phyloP scores from a whole-genome alignment of 1,140 invertebrate genomes.

The Trichonephila clavipes region DNA sequence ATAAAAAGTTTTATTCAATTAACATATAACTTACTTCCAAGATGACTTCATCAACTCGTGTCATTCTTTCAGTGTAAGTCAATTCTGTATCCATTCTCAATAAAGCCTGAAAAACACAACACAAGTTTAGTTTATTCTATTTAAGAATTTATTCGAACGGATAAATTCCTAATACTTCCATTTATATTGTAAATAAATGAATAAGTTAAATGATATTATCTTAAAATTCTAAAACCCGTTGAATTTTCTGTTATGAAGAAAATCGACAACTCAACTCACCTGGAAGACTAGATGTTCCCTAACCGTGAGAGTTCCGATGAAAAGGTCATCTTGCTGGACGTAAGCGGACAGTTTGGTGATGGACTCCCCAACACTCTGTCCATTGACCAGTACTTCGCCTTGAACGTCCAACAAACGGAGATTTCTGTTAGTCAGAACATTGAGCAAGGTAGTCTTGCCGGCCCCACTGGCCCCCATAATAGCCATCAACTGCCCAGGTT shows the following conservation, averaged over 20 bases:
- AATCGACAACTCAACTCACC: conserved; percentile 82
- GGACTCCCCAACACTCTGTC: conserved; percentile 83
- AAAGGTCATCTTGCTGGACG: conserved; percentile 97
- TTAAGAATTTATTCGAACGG: too few species aligned
- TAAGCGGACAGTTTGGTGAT: conserved; percentile 88
- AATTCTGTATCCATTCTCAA: conserved; percentile 94
- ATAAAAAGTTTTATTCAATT: too few species aligned
- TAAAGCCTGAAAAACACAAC: conserved; percentile 85
- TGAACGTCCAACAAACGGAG: conserved; percentile 86
- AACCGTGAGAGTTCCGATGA: conserved; percentile 95
- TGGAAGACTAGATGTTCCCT: conserved; percentile 94
- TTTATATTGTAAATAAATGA: too few species aligned
- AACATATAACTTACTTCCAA: conserved; percentile 85
- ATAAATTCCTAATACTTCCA: too few species aligned
- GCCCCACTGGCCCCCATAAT: conserved; percentile 97
- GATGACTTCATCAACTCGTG: conserved; percentile 94
- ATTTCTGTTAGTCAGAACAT: conserved; percentile 91
- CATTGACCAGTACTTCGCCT: conserved; percentile 87
- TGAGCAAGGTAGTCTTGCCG: conserved; percentile 97
- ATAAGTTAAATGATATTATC: too few species aligned
- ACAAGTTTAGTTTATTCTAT: too few species aligned
- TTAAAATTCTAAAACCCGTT: too few species aligned
- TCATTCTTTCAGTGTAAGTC: conserved; percentile 87
- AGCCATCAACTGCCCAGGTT: conserved; percentile 93
- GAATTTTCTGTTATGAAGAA: too few species aligned